Percentiles rank a stretch among this genome's conserved stretches.
Evolutionary conservation across 2,113 vertebrate species (phyloP).

Genomic region (Gallinago media): DNA sequence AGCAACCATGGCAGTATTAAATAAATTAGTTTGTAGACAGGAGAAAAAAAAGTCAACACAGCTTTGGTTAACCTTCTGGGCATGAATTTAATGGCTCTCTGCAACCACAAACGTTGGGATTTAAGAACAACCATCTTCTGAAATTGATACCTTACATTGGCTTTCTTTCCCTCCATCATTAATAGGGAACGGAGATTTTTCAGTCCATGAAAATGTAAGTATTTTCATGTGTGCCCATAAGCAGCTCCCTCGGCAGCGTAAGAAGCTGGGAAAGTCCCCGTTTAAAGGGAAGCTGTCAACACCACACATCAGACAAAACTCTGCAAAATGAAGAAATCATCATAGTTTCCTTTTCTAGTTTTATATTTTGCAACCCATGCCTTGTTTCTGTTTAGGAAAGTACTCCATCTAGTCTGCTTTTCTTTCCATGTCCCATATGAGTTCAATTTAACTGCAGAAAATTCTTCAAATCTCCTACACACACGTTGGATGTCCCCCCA

Average conservation of each 20-base stretch:
- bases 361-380: neutral
- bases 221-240: neutral
- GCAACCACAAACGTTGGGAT: neutral
- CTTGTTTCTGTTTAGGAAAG: neutral
- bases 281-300: neutral
- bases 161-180: neutral
- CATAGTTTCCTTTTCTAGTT: neutral
- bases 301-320: neutral
- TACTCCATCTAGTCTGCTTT: neutral
- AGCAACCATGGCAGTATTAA: neutral
- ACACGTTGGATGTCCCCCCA: neutral
- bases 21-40: neutral
- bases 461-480: neutral
- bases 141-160: neutral
- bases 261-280: neutral
- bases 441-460: neutral
- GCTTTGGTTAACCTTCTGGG: neutral
- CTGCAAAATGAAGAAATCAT: neutral
- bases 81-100: neutral
- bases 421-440: rapidly evolving
- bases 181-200: neutral
- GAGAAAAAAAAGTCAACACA: neutral
- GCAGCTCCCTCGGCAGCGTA: neutral
- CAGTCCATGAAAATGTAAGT: neutral
- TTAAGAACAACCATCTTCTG: neutral